These are phyloP conservation scores for Pantherophis vulpinus DNA, from an alignment of 2,797 vertebrate genomes.

Conservation along the genomic window DNA sequence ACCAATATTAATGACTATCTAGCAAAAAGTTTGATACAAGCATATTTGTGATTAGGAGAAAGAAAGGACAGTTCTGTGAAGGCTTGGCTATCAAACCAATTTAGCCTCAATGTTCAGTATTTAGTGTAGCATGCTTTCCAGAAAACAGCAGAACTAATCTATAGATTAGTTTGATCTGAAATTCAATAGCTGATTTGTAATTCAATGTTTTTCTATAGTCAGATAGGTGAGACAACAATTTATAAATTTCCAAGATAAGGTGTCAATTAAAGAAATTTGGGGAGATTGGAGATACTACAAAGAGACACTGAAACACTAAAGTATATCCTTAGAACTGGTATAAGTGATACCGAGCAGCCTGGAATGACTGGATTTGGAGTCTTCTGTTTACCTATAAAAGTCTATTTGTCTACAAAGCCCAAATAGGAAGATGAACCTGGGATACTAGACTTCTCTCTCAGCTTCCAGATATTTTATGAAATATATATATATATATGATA, in stretches of 20 bases:
- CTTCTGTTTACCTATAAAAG: neutral
- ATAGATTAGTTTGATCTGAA: slow-evolving; percentile 13
- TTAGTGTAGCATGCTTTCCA: neutral
- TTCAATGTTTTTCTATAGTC: neutral
- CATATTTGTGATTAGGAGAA: neutral
- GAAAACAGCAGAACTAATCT: slow-evolving; percentile 13
- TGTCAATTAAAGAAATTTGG: neutral
- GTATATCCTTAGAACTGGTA: neutral
- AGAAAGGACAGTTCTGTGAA: slow-evolving; percentile 2
- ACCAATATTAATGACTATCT: neutral
- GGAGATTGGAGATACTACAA: neutral
- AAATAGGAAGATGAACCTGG: neutral
- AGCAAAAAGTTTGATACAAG: neutral
- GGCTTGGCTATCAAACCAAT: slow-evolving; percentile 3
- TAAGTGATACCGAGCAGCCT: neutral
- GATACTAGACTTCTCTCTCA: neutral
- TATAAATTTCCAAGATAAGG: neutral
- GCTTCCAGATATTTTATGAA: neutral
- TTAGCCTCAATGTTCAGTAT: neutral
- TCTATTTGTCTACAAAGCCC: neutral
- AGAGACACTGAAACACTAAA: neutral
- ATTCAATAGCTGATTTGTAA: neutral
- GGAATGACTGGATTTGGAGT: neutral
- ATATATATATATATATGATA: neutral
- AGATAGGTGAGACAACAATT: neutral